phyloP scores from a whole-genome alignment of 2,113 vertebrate genomes.

The Phrynosoma platyrhinos region DNA sequence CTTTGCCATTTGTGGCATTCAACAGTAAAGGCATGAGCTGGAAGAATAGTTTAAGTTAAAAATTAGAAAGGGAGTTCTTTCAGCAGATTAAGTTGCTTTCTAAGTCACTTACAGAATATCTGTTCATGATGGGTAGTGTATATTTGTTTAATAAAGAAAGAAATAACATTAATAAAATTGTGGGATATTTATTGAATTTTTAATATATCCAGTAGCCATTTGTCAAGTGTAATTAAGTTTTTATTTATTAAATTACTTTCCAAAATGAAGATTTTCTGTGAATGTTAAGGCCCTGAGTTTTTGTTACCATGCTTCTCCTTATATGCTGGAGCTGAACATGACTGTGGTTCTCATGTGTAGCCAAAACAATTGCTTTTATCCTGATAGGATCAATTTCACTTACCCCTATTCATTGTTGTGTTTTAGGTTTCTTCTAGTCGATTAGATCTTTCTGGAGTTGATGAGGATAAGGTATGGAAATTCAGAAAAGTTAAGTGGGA shows the following conservation, averaged over 20 bases:
- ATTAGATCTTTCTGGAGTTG: slow-evolving; percentile 86
- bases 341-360: background rate
- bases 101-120: background rate
- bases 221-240: background rate
- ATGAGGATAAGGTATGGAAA: slow-evolving; percentile 84
- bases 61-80: background rate
- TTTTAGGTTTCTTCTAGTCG: slow-evolving; percentile 89
- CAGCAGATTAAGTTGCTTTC: background rate
- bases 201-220: background rate
- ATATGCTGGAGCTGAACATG: background rate
- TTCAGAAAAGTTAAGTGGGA: rapidly evolving
- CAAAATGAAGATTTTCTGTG: background rate
- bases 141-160: background rate
- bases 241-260: background rate
- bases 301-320: background rate
- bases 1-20: background rate
- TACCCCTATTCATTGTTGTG: slow-evolving; percentile 42
- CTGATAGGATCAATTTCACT: background rate
- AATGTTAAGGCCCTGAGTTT: background rate
- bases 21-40: background rate
- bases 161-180: background rate
- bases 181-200: background rate
- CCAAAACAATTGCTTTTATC: background rate
- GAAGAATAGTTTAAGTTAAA: slow-evolving; percentile 2
- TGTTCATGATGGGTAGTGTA: background rate